phyloP scores from a whole-genome alignment of 2,888 invertebrate species.

The Amphipyra tragopoginis region DNA sequence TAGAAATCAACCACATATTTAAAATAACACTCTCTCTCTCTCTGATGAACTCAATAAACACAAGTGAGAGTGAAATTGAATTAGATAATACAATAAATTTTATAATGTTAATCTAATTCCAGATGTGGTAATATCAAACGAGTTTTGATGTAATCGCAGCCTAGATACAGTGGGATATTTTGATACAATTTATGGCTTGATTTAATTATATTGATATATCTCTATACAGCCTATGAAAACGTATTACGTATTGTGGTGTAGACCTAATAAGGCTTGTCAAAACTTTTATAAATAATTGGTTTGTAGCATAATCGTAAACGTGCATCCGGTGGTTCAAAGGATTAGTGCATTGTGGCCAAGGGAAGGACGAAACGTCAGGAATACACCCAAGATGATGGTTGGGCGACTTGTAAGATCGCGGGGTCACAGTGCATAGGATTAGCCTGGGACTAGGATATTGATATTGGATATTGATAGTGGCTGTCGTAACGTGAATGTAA shows the following conservation, averaged over 20 bases:
- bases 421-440: too few species aligned
- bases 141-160: slow-evolving; percentile 33
- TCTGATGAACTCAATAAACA: slow-evolving; percentile 3
- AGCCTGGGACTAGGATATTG: too few species aligned
- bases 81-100: slow-evolving; percentile 33
- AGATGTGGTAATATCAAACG: slow-evolving; percentile 28
- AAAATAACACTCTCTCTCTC: neutral
- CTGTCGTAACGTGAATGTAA: too few species aligned
- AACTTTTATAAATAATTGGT: too few species aligned
- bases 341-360: too few species aligned
- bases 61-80: slow-evolving; percentile 41
- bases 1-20: too few species aligned
- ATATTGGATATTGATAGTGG: too few species aligned
- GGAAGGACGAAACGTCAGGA: too few species aligned
- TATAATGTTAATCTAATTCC: slow-evolving; percentile 30
- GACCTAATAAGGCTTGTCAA: neutral
- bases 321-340: too few species aligned
- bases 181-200: slow-evolving; percentile 7
- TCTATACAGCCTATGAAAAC: slow-evolving; percentile 11
- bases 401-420: too few species aligned
- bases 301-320: too few species aligned
- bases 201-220: neutral
- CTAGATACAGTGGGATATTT: slow-evolving; percentile 20
- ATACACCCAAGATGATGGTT: too few species aligned
- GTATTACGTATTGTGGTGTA: neutral